Base-by-base conservation (phyloP, 2,888 invertebrate species). In the Luperina testacea region DNA sequence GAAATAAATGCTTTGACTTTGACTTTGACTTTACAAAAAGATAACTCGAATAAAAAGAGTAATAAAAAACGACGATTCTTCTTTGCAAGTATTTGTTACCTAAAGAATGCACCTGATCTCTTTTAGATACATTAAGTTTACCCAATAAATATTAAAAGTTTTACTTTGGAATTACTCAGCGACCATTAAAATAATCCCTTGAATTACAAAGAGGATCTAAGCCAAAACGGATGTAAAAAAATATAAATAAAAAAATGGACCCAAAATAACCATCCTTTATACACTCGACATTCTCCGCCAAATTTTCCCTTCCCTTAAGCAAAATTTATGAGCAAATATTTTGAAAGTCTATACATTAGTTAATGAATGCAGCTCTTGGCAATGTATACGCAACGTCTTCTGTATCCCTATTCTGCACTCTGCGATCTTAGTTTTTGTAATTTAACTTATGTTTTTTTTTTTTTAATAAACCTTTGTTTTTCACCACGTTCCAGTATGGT, bases 341-440 rank as follows among this genome's bases (percentile, higher is more conserved):
- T 95, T 95, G 94, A 94, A 94, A 95, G 95, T 95, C 95, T 95
- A 95, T 96, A 96, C 96, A 96, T 96, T 96, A 96, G 96, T 96
- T 96, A 96, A 96, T 96, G 96, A 96, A 96, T 96, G 95, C 96
- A 96, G 95, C 93, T 94, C 93, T 92, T 93, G 93, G 92, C 92
- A 92, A 90, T 94, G 94, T 94, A 91, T 95, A 93, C 93, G 92
- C 90, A 93, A 91, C 91, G 89, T 94, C 93, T 94, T 91, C 82
- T 15, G 86, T 72, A 78, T 82, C 89, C 93, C 71, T 95, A 95
- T 96, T 96, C 95, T 92, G 91, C 7, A 8, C 0, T n/a, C 24
- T 61, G 48, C 57, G 9, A 51, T 76, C 75, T 72, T n/a, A 78
- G 65, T 79, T 69, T 69, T 61, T 57, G 9, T 48, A 17, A 48